Conservation (phyloP, 2,797 vertebrate genomes). For the Smutsia temminckii region DNA sequence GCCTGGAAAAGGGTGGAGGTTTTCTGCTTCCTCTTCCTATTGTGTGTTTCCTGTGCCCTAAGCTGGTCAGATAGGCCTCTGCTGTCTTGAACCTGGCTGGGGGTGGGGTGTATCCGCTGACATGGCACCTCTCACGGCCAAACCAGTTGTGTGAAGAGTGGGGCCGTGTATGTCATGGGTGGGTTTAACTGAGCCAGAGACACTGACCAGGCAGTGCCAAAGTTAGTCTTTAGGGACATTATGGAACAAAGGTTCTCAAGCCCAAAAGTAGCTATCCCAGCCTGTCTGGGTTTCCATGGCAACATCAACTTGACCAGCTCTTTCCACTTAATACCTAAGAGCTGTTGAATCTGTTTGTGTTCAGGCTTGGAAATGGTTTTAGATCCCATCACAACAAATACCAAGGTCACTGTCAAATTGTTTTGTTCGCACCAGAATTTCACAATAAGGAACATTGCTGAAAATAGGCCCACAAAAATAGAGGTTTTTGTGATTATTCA, state of each 20-base stretch:
- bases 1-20: slow-evolving; percentile 56
- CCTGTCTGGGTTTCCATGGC: slow-evolving; percentile 50
- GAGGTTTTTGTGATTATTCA: background rate
- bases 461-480: background rate
- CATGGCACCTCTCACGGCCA: background rate
- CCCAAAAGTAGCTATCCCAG: background rate
- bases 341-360: background rate
- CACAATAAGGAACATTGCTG: background rate
- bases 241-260: background rate
- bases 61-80: background rate
- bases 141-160: background rate
- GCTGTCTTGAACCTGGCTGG: background rate
- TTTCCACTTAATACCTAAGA: slow-evolving; percentile 4
- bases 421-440: slow-evolving; percentile 4
- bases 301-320: slow-evolving; percentile 45
- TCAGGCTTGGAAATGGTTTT: background rate
- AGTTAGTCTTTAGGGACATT: background rate
- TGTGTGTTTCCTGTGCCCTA: slow-evolving; percentile 44
- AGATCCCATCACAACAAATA: slow-evolving; percentile 1
- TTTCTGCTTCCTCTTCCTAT: slow-evolving; percentile 54
- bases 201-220: background rate
- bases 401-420: background rate
- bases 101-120: background rate
- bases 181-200: background rate
- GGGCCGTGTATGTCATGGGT: background rate